A percentile compares a stretch with the other conserved stretches of the same genome.
Evolutionary conservation across 2,888 invertebrate genomes (phyloP).

Genomic region (Timema cristinae): DNA sequence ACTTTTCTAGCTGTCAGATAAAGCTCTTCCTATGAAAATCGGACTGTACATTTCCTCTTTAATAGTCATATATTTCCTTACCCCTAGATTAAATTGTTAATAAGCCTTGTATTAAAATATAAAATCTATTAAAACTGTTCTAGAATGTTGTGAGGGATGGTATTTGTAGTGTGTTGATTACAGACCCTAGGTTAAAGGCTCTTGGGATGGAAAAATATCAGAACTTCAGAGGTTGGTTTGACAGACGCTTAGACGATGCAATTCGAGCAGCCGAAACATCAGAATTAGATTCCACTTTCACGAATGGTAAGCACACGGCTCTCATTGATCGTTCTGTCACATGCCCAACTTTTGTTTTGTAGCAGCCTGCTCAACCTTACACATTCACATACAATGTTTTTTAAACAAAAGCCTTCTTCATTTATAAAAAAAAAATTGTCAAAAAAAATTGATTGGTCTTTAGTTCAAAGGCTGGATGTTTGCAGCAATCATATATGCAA

Average conservation of each 20-base stretch:
- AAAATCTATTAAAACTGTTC: background rate
- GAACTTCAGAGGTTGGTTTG: constrained; percentile 74
- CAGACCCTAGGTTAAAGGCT: constrained; percentile 77
- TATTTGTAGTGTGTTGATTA: constrained; percentile 29
- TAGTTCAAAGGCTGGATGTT: too few relatives aligned
- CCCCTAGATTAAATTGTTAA: too few relatives aligned
- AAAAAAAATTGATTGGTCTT: too few relatives aligned
- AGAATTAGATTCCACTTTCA: constrained; percentile 36
- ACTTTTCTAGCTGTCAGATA: too few relatives aligned
- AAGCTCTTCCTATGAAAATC: too few relatives aligned
- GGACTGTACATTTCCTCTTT: constrained; percentile 17
- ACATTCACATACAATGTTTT: too few relatives aligned
- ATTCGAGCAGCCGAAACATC: constrained; percentile 68
- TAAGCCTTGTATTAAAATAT: background rate
- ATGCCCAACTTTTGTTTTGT: constrained; percentile 23
- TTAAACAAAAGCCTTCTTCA: too few relatives aligned
- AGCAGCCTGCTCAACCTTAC: background rate
- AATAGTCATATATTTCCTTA: background rate
- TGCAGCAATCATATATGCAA: too few relatives aligned
- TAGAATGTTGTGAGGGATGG: background rate
- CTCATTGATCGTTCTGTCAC: constrained; percentile 14
- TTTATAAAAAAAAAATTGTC: too few relatives aligned
- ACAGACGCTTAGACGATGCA: constrained; percentile 78
- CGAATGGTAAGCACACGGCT: constrained; percentile 21
- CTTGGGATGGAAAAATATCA: constrained; percentile 65